Evolutionary conservation across 2,888 invertebrate genomes (phyloP).

Genomic region (Pachydiplax longipennis): DNA sequence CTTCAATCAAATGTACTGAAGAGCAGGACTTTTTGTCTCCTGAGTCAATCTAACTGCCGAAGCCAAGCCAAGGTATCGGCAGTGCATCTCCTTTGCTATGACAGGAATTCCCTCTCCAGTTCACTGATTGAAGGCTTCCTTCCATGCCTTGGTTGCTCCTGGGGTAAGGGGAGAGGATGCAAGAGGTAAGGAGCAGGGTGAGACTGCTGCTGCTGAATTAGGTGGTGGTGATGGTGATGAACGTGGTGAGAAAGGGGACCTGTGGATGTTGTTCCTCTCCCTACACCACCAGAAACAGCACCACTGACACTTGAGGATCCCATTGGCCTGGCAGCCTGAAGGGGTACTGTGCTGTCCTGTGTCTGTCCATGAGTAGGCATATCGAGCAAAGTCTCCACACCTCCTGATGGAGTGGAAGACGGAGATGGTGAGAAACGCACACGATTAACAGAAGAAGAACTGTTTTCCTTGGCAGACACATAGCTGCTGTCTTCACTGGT

Average conservation of each 20-base stretch:
- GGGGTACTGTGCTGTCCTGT: constrained; percentile 64
- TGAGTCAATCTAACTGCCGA: constrained; percentile 27
- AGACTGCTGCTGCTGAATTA: constrained; percentile 12
- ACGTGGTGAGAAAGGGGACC: constrained; percentile 56
- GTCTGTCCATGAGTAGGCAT: constrained; percentile 64
- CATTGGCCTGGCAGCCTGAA: constrained; percentile 60
- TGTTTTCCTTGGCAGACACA: constrained; percentile 78
- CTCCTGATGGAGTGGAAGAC: constrained; percentile 2
- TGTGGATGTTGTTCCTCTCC: neutral
- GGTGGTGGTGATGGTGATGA: constrained; percentile 52
- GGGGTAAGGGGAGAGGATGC: neutral
- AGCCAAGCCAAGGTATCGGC: constrained; percentile 9
- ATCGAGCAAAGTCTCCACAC: constrained; percentile 64
- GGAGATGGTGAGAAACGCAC: constrained; percentile 16
- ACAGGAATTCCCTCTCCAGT: constrained; percentile 65
- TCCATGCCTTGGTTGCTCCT: neutral
- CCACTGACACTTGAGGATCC: neutral
- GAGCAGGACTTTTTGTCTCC: neutral
- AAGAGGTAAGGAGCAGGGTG: constrained; percentile 28
- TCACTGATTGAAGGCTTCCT: constrained; percentile 61
- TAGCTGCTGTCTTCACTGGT: constrained; percentile 90
- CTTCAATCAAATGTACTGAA: neutral
- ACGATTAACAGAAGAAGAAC: constrained; percentile 22
- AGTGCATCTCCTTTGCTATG: constrained; percentile 58
- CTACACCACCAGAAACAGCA: neutral